Base-by-base conservation (phyloP, 2,797 vertebrate genomes). In the Tapera naevia region DNA sequence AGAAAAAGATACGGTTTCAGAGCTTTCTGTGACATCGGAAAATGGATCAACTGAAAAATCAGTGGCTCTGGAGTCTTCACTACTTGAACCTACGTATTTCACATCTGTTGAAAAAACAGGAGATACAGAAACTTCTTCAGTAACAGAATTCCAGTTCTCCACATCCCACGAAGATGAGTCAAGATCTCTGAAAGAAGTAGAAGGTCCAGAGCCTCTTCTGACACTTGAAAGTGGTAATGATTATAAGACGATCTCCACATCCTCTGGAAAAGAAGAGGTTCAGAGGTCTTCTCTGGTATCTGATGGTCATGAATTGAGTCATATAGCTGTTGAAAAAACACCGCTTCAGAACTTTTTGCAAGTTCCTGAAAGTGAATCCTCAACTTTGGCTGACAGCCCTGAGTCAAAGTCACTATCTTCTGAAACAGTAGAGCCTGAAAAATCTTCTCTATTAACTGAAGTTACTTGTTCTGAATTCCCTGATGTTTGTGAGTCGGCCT, bases 391-490 rank as follows among this genome's bases (percentile, higher is more conserved):
- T 58, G 95, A 93, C 41, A 94, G 66, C 48, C 30, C 53, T 33
- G 51, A 58, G 45, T 37, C 61, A 50, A 58, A 93, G 89, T 97
- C 96, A 53, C 94, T 84, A 35, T 97, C 97, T 81, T 92, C 17
- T 75, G 91, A 86, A 65, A 41, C 50, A 50, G 8, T 12, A 80
- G 94, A 95, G 46, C 10, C 41, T 84, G 88, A 80, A 10, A 94
- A 97, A 25, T 93, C 95, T 95, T 94, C 94, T 1, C 48, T 94
- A 65, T 95, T 95, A 17, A 93, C 97, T 83, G 93, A 96, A 78
- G 95, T 91, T 94, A 91, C 95, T 53, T 64, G n/a, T n/a, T 96
- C 97, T 65, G 94, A 46, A 1, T 96, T 97, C 67, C 91, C 96
- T 37, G 96, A 97, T 79, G 95, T 18, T 43, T 83, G 19, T 39